Percentiles rank a stretch among this genome's conserved stretches.
Evolutionary conservation across 2,113 vertebrate genomes (phyloP).

Genomic region (Gobio gobio): DNA sequence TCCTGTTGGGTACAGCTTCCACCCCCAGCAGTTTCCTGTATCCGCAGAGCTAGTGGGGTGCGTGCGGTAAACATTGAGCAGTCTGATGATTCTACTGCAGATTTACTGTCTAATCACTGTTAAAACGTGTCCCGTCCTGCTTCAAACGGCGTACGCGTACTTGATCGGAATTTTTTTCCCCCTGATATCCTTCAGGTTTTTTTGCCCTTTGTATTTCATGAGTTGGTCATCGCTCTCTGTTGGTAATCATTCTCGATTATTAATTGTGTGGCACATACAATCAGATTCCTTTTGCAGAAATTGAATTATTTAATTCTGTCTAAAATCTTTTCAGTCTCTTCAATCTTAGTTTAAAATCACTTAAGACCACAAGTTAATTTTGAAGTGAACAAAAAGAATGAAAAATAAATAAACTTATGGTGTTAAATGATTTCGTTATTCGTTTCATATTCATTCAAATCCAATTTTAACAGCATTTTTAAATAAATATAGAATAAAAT

Average conservation of each 20-base stretch:
- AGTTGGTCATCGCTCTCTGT: not conserved
- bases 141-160: not conserved
- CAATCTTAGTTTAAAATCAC: not conserved
- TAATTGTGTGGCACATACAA: not conserved
- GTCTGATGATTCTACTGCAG: not conserved
- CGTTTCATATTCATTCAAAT: not conserved
- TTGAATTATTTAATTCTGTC: not conserved
- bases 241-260: not conserved
- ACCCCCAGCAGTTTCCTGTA: constrained; percentile 75
- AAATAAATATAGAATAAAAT: too few relatives aligned
- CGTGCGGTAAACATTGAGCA: not conserved
- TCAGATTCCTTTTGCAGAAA: not conserved
- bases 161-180: not conserved
- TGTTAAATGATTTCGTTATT: not conserved
- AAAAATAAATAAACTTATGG: not conserved
- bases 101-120: not conserved
- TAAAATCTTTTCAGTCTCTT: too few relatives aligned
- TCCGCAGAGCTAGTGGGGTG: constrained; percentile 56
- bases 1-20: constrained; percentile 75
- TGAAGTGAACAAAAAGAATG: not conserved
- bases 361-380: not conserved
- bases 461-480: too few relatives aligned
- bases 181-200: not conserved
- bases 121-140: not conserved
- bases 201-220: not conserved